A percentile compares a stretch with the other conserved stretches of the same genome.
Evolutionary conservation across 2,113 vertebrate species (phyloP).

Genomic region (Ictalurus punctatus): DNA sequence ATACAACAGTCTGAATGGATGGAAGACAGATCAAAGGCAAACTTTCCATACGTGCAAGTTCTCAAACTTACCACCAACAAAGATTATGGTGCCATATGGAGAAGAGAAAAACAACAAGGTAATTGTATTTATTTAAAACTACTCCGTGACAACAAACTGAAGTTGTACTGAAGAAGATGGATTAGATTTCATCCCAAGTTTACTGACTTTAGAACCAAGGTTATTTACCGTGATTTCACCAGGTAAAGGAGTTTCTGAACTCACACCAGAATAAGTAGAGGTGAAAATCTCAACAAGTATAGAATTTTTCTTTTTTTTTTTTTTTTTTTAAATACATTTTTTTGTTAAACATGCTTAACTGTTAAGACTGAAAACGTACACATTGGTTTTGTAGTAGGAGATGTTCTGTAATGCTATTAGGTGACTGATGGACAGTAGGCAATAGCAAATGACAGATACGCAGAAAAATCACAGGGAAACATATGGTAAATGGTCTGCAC

Average conservation of each 20-base stretch:
- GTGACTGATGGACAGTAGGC: background rate
- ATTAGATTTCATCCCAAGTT: background rate
- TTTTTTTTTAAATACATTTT: background rate
- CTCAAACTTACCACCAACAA: slow-evolving; percentile 96
- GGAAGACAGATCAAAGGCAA: slow-evolving; percentile 79
- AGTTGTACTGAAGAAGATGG: background rate
- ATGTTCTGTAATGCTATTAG: background rate
- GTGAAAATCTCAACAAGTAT: too few relatives aligned
- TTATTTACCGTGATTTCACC: background rate
- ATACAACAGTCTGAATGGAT: slow-evolving; percentile 80
- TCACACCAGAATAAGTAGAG: background rate
- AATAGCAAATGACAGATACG: background rate
- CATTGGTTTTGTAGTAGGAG: background rate
- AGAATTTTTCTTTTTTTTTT: too few relatives aligned
- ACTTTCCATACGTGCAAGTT: slow-evolving; percentile 90
- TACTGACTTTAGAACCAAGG: background rate
- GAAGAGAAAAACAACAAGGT: slow-evolving; percentile 84
- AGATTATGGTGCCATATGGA: slow-evolving; percentile 92
- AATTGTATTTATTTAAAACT: slow-evolving; percentile 74
- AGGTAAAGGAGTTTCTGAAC: background rate
- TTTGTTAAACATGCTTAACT: background rate
- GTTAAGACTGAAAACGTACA: background rate
- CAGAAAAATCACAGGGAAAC: background rate
- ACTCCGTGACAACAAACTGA: background rate
- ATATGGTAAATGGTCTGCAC: background rate